Evolutionary conservation across 2,113 vertebrate genomes (phyloP).

Genomic region (Paramormyrops kingsleyae): DNA sequence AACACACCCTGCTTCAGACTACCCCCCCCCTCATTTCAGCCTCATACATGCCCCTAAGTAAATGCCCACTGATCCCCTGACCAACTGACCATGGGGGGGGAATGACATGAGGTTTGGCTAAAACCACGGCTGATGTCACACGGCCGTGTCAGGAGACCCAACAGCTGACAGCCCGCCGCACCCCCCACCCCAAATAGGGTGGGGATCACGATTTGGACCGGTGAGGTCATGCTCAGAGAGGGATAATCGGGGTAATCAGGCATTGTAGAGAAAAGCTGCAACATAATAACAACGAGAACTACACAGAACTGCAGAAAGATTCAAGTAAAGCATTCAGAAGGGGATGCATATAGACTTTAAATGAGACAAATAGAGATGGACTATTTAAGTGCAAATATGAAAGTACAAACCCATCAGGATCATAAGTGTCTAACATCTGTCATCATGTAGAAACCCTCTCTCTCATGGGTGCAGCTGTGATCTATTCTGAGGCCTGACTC

Average conservation of each 20-base stretch:
- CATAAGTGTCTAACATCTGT: background rate
- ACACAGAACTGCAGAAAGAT: background rate
- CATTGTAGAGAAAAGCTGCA: background rate
- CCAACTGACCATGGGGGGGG: background rate
- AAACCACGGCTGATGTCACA: background rate
- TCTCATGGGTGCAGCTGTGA: background rate
- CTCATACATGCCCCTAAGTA: background rate
- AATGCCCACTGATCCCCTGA: background rate
- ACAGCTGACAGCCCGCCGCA: background rate
- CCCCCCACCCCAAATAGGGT: background rate
- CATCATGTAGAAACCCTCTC: background rate
- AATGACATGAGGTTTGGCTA: background rate
- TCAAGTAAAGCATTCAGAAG: background rate
- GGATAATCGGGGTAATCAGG: background rate
- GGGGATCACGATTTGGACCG: background rate
- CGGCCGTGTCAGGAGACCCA: background rate
- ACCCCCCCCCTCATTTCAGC: background rate
- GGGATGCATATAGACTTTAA: background rate
- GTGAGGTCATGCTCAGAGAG: background rate
- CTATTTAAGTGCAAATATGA: background rate
- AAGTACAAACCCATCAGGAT: background rate
- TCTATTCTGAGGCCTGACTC: background rate
- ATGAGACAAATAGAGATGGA: background rate
- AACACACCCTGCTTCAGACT: background rate
- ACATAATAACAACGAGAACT: background rate